These are phyloP conservation scores for Melanostoma scalare DNA, from an alignment of 2,888 invertebrate species.

Conservation along the genomic window DNA sequence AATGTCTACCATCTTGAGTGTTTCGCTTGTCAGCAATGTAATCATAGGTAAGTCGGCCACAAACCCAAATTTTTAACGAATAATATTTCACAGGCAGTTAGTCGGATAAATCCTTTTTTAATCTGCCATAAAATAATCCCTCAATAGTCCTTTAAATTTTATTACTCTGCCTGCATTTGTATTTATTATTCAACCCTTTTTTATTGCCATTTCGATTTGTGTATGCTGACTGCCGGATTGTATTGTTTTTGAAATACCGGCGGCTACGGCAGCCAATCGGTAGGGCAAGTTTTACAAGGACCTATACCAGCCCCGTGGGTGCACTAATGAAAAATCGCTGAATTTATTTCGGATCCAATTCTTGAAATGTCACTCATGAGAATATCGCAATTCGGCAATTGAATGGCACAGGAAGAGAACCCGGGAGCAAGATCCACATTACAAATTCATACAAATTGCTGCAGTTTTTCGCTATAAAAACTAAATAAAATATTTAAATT, in stretches of 20 bases:
- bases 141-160: constrained; percentile 79
- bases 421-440: constrained; percentile 64
- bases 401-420: constrained; percentile 62
- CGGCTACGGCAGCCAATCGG: constrained; percentile 65
- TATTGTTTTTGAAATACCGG: constrained; percentile 53
- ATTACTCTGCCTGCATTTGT: constrained; percentile 74
- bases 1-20: constrained; percentile 99
- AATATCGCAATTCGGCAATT: constrained; percentile 75
- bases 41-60: constrained; percentile 90
- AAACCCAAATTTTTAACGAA: constrained; percentile 31
- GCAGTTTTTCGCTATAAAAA: constrained; percentile 75
- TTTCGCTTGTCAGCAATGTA: constrained; percentile 99
- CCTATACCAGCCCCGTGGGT: constrained; percentile 71
- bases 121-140: constrained; percentile 76
- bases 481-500: constrained; percentile 76
- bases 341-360: constrained; percentile 81
- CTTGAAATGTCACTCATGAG: constrained; percentile 81
- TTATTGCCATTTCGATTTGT: constrained; percentile 70
- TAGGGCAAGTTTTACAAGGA: constrained; percentile 24
- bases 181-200: constrained; percentile 72
- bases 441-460: constrained; percentile 73
- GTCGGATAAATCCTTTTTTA: constrained; percentile 77
- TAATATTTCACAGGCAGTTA: constrained; percentile 60
- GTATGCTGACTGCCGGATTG: constrained; percentile 37
- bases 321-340: constrained; percentile 75